These are phyloP conservation scores for Paralichthys olivaceus DNA, from an alignment of 2,113 vertebrate species.

Conservation along the genomic window DNA sequence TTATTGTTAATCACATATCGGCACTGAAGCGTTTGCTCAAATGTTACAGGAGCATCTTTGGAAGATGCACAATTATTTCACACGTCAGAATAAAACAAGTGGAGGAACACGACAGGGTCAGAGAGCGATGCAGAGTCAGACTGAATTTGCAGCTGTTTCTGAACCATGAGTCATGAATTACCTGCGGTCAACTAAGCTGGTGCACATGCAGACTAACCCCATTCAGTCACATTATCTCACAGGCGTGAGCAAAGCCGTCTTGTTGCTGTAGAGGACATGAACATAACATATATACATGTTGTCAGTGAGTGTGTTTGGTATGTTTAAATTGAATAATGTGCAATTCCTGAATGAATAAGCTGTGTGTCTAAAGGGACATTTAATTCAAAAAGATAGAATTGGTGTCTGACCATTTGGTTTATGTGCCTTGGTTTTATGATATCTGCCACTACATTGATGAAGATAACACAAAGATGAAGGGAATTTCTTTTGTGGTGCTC, in stretches of 20 bases:
- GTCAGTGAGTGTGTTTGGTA: background rate
- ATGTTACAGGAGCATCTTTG: conserved; percentile 30
- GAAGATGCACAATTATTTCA: conserved; percentile 35
- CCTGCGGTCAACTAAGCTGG: conserved; percentile 59
- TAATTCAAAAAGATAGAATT: too few relatives aligned
- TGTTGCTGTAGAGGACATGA: background rate
- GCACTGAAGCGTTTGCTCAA: background rate
- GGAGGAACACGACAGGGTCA: conserved; percentile 33
- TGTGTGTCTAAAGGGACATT: too few relatives aligned
- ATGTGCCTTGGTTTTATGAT: background rate
- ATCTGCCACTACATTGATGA: background rate
- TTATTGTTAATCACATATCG: background rate
- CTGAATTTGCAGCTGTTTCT: conserved; percentile 56
- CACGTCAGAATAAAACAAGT: conserved; percentile 25
- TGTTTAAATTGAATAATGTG: background rate
- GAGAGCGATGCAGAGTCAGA: conserved; percentile 52
- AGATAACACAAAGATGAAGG: too few relatives aligned
- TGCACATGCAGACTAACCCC: conserved; percentile 70
- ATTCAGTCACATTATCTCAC: conserved; percentile 79
- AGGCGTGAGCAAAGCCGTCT: conserved; percentile 44
- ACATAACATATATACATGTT: too few relatives aligned
- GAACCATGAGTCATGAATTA: conserved; percentile 65
- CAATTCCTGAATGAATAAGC: background rate
- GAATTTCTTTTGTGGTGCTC: too few relatives aligned
- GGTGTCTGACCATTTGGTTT: background rate